phyloP scores from a whole-genome alignment of 1,140 invertebrate genomes.

The Drosophila kohkoa region DNA sequence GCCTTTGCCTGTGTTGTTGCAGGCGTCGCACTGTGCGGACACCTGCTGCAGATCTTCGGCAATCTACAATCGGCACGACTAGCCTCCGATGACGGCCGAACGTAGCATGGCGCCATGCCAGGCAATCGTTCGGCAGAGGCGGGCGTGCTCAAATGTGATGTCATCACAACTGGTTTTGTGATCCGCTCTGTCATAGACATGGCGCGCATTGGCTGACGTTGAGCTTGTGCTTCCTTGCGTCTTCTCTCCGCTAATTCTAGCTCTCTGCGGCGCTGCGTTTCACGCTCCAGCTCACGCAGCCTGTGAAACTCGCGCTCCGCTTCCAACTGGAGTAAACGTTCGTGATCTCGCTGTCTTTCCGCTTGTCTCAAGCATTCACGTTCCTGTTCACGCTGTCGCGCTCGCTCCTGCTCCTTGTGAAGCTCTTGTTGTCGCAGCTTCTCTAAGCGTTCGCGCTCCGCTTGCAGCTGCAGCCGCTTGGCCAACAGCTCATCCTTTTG shows the following conservation, averaged over 20 bases:
- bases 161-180: constrained; percentile 28
- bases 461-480: constrained; percentile 19
- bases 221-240: background rate
- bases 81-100: background rate
- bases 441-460: constrained; percentile 17
- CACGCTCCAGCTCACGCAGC: constrained; percentile 30
- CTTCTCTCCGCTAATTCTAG: background rate
- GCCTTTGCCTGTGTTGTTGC: background rate
- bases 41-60: background rate
- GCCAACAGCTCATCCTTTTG: constrained; percentile 1
- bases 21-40: background rate
- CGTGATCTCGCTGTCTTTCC: constrained; percentile 46
- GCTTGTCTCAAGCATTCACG: constrained; percentile 29
- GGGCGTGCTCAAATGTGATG: constrained; percentile 40
- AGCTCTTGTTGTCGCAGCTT: constrained; percentile 27
- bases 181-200: constrained; percentile 2
- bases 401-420: constrained; percentile 18
- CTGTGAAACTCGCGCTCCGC: constrained; percentile 43
- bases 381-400: constrained; percentile 37
- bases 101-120: constrained; percentile 57
- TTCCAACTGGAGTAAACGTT: constrained; percentile 43
- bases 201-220: constrained; percentile 23
- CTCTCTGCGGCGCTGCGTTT: constrained; percentile 2
- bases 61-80: background rate
- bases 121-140: constrained; percentile 62